A percentile compares a stretch with the other conserved stretches of the same genome.
These are phyloP conservation scores for Norana najaformis DNA, from an alignment of 2,888 invertebrate genomes.

Conservation along the genomic window DNA sequence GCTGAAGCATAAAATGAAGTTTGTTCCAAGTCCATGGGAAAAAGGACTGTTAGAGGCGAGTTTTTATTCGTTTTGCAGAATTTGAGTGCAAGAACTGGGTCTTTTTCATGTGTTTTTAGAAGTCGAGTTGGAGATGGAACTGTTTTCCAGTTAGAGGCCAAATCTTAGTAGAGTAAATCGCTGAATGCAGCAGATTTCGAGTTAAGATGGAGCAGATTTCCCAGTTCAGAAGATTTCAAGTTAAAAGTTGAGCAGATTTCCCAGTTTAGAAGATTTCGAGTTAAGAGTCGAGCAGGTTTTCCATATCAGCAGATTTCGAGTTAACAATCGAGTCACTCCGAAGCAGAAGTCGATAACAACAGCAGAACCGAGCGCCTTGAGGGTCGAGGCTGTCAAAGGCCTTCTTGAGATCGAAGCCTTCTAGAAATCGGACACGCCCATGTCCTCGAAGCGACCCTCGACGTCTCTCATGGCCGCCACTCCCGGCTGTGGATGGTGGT, in stretches of 20 bases:
- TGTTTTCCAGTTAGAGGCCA: too few relatives aligned
- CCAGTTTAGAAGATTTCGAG: not conserved
- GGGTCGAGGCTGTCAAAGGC: not conserved
- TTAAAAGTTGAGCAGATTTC: not conserved
- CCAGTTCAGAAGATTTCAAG: not conserved
- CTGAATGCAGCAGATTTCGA: too few relatives aligned
- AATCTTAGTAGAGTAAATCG: too few relatives aligned
- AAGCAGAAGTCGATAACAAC: not conserved
- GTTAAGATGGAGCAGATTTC: too few relatives aligned
- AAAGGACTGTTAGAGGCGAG: too few relatives aligned
- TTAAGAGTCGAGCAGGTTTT: not conserved
- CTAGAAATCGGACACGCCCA: constrained; percentile 19
- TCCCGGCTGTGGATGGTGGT: not conserved
- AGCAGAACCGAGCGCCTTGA: not conserved
- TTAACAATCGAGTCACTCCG: not conserved
- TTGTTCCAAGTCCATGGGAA: too few relatives aligned
- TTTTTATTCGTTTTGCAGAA: too few relatives aligned
- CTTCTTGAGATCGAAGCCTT: not conserved
- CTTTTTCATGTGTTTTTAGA: too few relatives aligned
- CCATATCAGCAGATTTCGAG: not conserved
- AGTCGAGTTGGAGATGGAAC: too few relatives aligned
- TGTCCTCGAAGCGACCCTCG: not conserved
- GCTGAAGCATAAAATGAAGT: too few relatives aligned
- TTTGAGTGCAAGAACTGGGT: too few relatives aligned
- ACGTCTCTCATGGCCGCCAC: constrained; percentile 22